These are phyloP conservation scores for Frieseomelitta varia DNA, from an alignment of 1,140 invertebrate genomes.

Conservation along the genomic window DNA sequence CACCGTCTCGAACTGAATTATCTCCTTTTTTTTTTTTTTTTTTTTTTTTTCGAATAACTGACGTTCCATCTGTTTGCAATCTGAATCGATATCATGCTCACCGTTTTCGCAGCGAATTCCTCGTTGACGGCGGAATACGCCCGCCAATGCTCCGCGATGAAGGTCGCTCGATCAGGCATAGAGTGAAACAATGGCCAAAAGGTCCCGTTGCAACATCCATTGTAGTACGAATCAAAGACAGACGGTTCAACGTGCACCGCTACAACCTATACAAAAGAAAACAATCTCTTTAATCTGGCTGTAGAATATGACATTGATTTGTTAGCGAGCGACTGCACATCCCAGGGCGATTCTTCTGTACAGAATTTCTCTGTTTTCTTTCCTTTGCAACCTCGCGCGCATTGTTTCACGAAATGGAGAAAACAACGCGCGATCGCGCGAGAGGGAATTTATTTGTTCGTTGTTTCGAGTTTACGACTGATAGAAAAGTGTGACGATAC, in stretches of 20 bases:
- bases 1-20: background rate
- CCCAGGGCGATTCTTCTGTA: background rate
- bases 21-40: background rate
- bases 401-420: background rate
- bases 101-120: slow-evolving; percentile 90
- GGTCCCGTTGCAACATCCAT: slow-evolving; percentile 95
- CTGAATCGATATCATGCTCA: slow-evolving; percentile 73
- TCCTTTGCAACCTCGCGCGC: background rate
- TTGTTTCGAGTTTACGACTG: too few species aligned
- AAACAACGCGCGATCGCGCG: background rate
- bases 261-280: slow-evolving; percentile 86
- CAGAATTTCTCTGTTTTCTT: background rate
- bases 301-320: background rate
- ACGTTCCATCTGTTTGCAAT: background rate
- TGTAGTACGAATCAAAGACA: slow-evolving; percentile 93
- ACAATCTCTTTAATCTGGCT: background rate
- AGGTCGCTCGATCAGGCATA: slow-evolving; percentile 91
- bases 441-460: background rate
- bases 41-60: background rate
- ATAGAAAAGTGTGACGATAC: too few species aligned
- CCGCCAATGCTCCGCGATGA: slow-evolving; percentile 91
- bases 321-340: background rate
- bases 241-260: slow-evolving; percentile 89
- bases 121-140: slow-evolving; percentile 92
- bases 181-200: slow-evolving; percentile 96